Base-by-base conservation (phyloP, 2,797 vertebrate genomes). In the Enteromius argenteus region DNA sequence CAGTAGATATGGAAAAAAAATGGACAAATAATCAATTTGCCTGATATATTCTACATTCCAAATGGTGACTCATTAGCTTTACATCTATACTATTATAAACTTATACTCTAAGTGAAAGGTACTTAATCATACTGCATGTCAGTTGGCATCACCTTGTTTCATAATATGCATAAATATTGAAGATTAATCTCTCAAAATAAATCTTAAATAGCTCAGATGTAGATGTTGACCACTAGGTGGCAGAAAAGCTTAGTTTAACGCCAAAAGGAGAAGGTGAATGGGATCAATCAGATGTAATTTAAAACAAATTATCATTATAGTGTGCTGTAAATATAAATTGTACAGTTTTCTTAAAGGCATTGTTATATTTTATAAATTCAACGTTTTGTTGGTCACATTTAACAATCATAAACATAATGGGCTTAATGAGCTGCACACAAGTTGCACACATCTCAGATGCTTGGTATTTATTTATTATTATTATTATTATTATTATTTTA, bases 211-310 rank as follows among this genome's bases (percentile, higher is more conserved):
- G 13, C 13, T 11, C 10, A n/a, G 10, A n/a, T 69, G 19, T 69
- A 66, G 17, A 60, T 62, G 15, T 3, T 67, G 27, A 80, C 89
- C 93, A 91, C 87, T 51, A 90, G 92, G 79, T 21, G 93, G 90
- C 90, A 86, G 76, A 86, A 90, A 60, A 75, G 80, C 11, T 39
- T 14, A 21, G 15, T 73, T 81, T 37, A 74, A 35, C 13, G 0
- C 35, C 13, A 7, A 53, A 74, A 13, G 13, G 0, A 62, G 15
- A 3, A 19, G 17, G 15, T 39, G 6, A 19, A 21, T 2, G 39
- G 4, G 14, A 42, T 39, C 21, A 39, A 5, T 58, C 13, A 60
- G n/a, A 75, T 75, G 19, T 53, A 56, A 56, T 51, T 51, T 21
- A 37, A n/a, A 5, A 37, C 11, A 39, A 39, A 27, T 80, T 32